phyloP scores from a whole-genome alignment of 2,113 vertebrate species.

The Clarias gariepinus region DNA sequence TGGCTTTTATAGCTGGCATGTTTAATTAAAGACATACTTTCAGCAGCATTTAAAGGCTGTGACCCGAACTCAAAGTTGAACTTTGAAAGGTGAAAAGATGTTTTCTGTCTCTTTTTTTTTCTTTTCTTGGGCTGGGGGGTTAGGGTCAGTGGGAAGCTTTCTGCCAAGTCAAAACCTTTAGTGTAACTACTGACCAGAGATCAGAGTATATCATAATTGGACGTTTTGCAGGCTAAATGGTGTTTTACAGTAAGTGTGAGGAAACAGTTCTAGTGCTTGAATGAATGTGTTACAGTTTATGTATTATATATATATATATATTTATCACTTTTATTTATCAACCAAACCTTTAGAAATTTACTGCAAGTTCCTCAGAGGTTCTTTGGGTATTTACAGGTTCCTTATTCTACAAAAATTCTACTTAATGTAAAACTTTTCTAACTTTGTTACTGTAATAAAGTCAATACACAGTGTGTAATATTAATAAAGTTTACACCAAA shows the following conservation, averaged over 20 bases:
- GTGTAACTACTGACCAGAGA: background rate
- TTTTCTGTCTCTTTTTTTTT: background rate
- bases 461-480: background rate
- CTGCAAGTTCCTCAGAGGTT: background rate
- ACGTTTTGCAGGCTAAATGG: background rate
- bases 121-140: no score
- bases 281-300: background rate
- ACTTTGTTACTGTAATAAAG: background rate
- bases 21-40: conserved; percentile 26
- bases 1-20: background rate
- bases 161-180: background rate
- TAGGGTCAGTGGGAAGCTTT: background rate
- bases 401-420: background rate
- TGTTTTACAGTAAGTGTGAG: background rate
- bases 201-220: background rate
- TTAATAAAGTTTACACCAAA: no score
- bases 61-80: conserved; percentile 9
- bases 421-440: no score
- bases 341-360: background rate
- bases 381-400: background rate
- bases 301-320: no score
- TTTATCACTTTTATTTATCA: background rate
- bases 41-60: background rate
- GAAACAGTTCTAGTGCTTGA: no score
- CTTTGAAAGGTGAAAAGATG: background rate